A percentile compares a stretch with the other conserved stretches of the same genome.
Evolutionary conservation across 2,888 invertebrate species (phyloP).

Genomic region (Glyphotaelius pellucidus): DNA sequence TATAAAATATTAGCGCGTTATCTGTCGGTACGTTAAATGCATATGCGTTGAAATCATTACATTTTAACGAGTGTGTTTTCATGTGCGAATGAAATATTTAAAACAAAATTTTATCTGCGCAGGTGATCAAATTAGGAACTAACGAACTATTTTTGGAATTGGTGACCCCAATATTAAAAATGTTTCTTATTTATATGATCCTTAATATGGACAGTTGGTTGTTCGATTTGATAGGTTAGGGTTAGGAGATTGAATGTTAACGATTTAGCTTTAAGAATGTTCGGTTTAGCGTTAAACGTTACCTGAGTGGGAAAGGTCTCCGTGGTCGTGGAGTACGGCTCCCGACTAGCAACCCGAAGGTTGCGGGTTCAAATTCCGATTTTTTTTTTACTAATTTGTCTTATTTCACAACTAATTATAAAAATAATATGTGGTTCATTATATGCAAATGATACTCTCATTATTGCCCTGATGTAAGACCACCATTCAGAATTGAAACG

Average conservation of each 20-base stretch:
- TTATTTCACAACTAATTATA: too few species aligned
- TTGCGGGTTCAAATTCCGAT: too few species aligned
- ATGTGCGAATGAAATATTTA: neutral
- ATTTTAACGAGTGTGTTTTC: neutral
- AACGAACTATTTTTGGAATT: neutral
- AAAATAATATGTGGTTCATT: too few species aligned
- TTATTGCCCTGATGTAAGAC: too few species aligned
- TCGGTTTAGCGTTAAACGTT: neutral
- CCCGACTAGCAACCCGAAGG: too few species aligned
- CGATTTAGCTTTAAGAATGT: too few species aligned
- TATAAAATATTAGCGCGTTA: neutral
- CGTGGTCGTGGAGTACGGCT: neutral
- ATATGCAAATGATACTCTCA: too few species aligned
- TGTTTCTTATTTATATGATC: neutral
- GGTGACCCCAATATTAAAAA: neutral
- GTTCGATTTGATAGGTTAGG: neutral
- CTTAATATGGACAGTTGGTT: neutral
- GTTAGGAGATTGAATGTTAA: neutral
- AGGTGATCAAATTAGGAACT: neutral
- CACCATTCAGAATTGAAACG: too few species aligned
- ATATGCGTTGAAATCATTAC: neutral
- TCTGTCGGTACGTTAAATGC: neutral
- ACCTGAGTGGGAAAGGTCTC: neutral
- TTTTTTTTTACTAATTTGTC: too few species aligned
- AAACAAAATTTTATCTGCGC: neutral